Conservation (phyloP, 2,797 vertebrate species). For the Buphagus erythrorhynchus region DNA sequence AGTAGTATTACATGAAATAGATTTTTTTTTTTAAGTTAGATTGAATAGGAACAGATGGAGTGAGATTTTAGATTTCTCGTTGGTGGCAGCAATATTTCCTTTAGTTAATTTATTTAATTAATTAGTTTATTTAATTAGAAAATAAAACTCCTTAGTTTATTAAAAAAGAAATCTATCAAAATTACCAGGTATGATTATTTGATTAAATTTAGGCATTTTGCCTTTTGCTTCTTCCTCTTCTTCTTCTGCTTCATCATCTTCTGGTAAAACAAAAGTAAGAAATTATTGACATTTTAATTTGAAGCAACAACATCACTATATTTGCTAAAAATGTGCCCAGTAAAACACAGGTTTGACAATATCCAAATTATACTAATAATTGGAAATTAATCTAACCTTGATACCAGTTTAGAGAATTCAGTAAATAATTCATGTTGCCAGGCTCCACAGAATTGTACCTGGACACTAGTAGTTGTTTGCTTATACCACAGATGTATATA, state of each 20-base stretch:
- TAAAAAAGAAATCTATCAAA: background rate
- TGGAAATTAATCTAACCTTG: background rate
- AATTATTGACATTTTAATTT: background rate
- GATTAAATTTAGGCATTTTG: slow-evolving; percentile 71
- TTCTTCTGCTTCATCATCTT: slow-evolving; percentile 79
- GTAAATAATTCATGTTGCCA: background rate
- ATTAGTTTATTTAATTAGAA: background rate
- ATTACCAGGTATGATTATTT: slow-evolving; percentile 85
- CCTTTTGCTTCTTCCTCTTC: slow-evolving; percentile 74
- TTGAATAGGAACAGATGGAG: slow-evolving; percentile 7
- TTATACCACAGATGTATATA: background rate
- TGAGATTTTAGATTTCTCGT: background rate
- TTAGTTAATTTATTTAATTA: background rate
- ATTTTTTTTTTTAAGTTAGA: background rate
- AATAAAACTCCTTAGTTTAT: background rate
- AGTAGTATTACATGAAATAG: background rate
- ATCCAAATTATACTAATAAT: background rate
- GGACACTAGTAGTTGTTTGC: background rate
- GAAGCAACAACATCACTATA: background rate
- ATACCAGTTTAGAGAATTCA: background rate
- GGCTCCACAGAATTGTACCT: background rate
- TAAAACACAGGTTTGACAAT: background rate
- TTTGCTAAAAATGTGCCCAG: background rate
- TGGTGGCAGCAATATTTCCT: background rate
- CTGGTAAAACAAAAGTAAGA: slow-evolving; percentile 67